phyloP scores from a whole-genome alignment of 2,797 vertebrate species.

The Enoplosus armatus region DNA sequence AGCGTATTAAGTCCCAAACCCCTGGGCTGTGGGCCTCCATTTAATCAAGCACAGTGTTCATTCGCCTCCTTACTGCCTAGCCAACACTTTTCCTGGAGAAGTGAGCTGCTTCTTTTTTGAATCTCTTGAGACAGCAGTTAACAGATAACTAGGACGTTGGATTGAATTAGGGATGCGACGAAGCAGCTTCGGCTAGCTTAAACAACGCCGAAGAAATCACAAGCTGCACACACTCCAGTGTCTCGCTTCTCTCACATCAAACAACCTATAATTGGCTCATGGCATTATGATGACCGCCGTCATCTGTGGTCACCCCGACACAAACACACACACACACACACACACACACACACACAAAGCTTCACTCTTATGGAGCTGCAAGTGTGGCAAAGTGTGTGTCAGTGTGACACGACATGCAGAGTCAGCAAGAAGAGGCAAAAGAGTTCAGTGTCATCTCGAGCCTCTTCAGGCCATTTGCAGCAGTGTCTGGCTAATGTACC shows the following conservation, averaged over 20 bases:
- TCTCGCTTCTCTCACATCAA: neutral
- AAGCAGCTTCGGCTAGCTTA: slow-evolving; percentile 2
- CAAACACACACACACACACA: too few species aligned
- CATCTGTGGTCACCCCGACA: neutral
- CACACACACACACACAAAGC: neutral
- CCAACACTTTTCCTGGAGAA: slow-evolving; percentile 8
- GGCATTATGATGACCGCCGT: neutral
- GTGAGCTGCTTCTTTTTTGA: slow-evolving; percentile 17
- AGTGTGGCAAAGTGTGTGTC: slow-evolving; percentile 19
- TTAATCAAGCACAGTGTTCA: slow-evolving; percentile 48
- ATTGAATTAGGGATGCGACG: slow-evolving; percentile 23
- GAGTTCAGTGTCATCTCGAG: slow-evolving; percentile 1
- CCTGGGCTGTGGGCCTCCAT: slow-evolving; percentile 7
- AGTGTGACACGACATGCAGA: slow-evolving; percentile 27
- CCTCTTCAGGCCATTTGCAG: slow-evolving; percentile 37
- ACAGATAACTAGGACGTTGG: slow-evolving; percentile 18
- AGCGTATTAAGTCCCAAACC: slow-evolving; percentile 11
- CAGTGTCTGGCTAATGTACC: slow-evolving; percentile 19
- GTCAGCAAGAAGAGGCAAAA: slow-evolving; percentile 49
- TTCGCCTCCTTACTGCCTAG: slow-evolving; percentile 12
- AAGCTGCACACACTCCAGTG: neutral
- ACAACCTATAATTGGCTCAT: slow-evolving; percentile 23
- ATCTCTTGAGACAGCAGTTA: slow-evolving; percentile 27
- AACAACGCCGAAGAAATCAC: slow-evolving; percentile 11
- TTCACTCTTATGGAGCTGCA: neutral